Conservation (phyloP, 2,113 vertebrate species). For the Cervus canadensis region DNA sequence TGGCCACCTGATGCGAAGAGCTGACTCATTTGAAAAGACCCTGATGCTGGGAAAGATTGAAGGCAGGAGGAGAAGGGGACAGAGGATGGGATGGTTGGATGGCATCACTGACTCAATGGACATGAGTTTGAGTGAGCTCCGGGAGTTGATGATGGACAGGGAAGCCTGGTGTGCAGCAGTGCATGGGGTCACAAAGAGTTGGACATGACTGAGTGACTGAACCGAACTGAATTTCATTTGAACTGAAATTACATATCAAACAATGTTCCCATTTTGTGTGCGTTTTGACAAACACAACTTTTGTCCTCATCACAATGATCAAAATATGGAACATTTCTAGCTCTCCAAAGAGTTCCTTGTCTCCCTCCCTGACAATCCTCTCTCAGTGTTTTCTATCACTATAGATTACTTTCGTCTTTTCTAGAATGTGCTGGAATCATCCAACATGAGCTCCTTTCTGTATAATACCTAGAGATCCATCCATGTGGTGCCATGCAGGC, state of each 20-base stretch:
- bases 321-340: background rate
- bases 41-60: background rate
- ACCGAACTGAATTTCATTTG: background rate
- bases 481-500: accelerated
- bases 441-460: background rate
- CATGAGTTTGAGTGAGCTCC: background rate
- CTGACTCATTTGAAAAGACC: background rate
- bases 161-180: background rate
- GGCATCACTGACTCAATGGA: accelerated
- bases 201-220: background rate
- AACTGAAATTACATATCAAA: background rate
- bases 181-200: background rate
- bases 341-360: background rate
- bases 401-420: background rate
- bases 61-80: background rate
- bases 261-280: background rate
- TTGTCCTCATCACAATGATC: background rate
- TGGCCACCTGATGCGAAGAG: background rate
- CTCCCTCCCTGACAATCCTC: background rate
- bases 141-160: background rate
- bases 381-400: background rate
- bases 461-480: background rate
- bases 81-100: background rate
- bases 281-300: background rate
- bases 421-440: background rate